phyloP scores from a whole-genome alignment of 2,888 invertebrate species.

The Sepioteuthis lessoniana region DNA sequence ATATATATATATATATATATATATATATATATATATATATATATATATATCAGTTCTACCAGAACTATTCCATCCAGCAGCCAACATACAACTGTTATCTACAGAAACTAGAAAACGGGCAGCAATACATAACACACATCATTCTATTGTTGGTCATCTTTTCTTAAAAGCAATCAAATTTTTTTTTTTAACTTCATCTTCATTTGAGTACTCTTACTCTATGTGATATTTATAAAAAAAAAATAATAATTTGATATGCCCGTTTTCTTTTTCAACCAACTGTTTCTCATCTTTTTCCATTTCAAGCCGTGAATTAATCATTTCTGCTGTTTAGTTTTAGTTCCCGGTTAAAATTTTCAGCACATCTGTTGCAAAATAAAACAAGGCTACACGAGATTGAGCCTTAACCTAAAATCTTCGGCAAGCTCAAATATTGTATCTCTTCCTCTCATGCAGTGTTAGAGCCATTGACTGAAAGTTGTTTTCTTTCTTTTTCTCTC shows the following conservation, averaged over 20 bases:
- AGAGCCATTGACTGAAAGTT: not conserved
- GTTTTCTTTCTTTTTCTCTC: not conserved
- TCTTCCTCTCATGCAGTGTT: not conserved
- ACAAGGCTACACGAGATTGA: not conserved
- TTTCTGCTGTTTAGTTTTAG: constrained; percentile 11
- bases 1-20: too few species aligned
- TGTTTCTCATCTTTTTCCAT: not conserved
- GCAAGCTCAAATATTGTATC: not conserved
- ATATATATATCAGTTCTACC: not conserved
- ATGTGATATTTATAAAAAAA: not conserved
- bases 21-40: too few species aligned
- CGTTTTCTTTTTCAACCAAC: not conserved
- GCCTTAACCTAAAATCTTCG: not conserved
- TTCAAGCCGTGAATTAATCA: not conserved
- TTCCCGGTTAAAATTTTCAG: not conserved
- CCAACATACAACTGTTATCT: not conserved
- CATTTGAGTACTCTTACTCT: not conserved
- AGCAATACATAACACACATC: not conserved
- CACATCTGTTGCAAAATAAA: not conserved
- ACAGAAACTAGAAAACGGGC: constrained; percentile 4
- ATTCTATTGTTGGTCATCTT: not conserved
- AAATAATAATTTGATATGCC: not conserved
- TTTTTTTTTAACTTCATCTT: not conserved
- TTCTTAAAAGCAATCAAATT: not conserved
- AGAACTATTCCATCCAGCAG: constrained; percentile 33